phyloP scores from a whole-genome alignment of 1,140 invertebrate genomes.

The Brachionus paranguensis region DNA sequence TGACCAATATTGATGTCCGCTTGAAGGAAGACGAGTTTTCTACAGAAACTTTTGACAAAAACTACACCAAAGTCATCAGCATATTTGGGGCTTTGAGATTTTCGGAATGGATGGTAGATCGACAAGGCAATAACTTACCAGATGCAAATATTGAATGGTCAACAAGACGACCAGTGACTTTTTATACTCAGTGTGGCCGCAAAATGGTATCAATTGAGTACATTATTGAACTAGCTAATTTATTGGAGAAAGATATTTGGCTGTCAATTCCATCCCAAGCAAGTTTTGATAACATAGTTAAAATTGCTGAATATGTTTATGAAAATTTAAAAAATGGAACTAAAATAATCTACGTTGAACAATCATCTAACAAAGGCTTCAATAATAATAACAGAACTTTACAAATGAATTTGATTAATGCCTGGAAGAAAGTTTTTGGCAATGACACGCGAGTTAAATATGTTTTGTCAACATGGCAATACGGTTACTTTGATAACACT shows the following conservation, averaged over 20 bases:
- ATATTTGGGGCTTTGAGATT: not conserved
- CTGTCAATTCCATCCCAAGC: conserved; percentile 45
- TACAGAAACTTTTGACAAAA: not conserved
- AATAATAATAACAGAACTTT: not conserved
- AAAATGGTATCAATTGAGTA: conserved; percentile 44
- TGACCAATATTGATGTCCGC: not conserved
- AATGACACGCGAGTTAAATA: conserved; percentile 4
- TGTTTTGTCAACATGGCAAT: conserved; percentile 10
- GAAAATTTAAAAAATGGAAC: conserved; percentile 42
- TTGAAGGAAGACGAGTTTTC: not conserved
- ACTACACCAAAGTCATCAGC: not conserved
- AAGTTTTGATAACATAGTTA: conserved; percentile 43
- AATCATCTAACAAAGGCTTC: not conserved
- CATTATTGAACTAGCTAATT: conserved; percentile 44
- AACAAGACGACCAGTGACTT: conserved; percentile 35
- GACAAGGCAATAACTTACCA: not conserved
- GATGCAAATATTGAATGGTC: conserved; percentile 42
- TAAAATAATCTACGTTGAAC: conserved; percentile 41
- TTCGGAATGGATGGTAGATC: not conserved
- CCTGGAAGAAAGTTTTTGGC: not conserved
- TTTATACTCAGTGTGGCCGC: conserved; percentile 44
- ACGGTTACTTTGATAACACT: not conserved
- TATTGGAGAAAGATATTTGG: conserved; percentile 44
- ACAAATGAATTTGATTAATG: conserved; percentile 7
- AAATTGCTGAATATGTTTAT: conserved; percentile 43